Base-by-base conservation (phyloP, 2,113 vertebrate species). In the Gambusia affinis region DNA sequence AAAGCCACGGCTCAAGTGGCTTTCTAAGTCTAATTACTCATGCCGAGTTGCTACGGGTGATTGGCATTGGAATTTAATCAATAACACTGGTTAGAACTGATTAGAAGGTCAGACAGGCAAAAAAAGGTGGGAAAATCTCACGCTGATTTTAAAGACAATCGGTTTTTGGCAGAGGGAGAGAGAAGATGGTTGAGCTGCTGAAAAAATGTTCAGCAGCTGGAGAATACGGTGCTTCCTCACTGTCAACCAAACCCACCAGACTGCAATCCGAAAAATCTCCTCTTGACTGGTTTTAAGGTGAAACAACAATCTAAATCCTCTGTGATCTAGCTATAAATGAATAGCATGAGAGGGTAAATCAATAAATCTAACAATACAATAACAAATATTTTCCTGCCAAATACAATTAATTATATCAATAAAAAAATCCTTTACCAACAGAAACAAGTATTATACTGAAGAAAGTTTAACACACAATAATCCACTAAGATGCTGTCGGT, bases 81-180 rank as follows among this genome's bases (percentile, higher is more conserved):
- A 84, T 80, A 84, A n/a, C 3, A 28, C 27, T 80, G 80, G 84
- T 73, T 60, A 67, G 75, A 28, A 60, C 51, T 64, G 31, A 73
- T 82, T 35, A 81, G 65, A 24, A 67, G 67, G 79, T 82, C 1
- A 54, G 28, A 4, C 11, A 8, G 47, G 12, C 22, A 44, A 66
- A 47, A 37, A n/a, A 69, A 70, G 28, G 67, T 64, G 51, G 67
- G 62, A 11, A 44, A 33, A 33, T n/a, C 22, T 57, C 4, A 39
- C 10, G 54, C n/a, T 1, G 8, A 72, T 72, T n/a, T 31, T 1
- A 60, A 64, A 73, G 10, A 64, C 22, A 24, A 57, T n/a, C 22
- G 24, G 17, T 7, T 69, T 24, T 30, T 72, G 51, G 37, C 47
- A 66, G 70, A 75, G 74, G 54, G 57, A 33, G 76, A 81, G 62